Evolutionary conservation across 1,140 invertebrate species (phyloP).

Genomic region (Teleogryllus occipitalis): DNA sequence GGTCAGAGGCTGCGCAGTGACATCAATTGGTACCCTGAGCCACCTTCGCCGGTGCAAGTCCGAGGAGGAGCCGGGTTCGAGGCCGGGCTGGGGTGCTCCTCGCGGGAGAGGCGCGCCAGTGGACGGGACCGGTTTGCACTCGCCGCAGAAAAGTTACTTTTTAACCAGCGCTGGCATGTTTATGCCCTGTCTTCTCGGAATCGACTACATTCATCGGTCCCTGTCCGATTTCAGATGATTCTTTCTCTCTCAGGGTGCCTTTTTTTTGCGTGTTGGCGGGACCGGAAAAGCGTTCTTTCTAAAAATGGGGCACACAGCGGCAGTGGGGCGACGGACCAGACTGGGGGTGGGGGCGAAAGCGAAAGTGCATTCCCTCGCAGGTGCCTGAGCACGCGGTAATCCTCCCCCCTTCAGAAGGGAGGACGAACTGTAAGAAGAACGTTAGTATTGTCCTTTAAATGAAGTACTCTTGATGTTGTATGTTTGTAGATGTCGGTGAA

Average conservation of each 20-base stretch:
- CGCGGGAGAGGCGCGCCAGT: too few relatives aligned
- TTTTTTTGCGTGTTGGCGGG: background rate
- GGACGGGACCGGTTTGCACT: too few relatives aligned
- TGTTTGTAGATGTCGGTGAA: too few relatives aligned
- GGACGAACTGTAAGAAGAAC: background rate
- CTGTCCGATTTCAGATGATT: background rate
- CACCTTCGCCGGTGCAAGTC: background rate
- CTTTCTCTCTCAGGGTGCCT: background rate
- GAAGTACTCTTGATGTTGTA: too few relatives aligned
- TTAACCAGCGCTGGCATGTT: background rate
- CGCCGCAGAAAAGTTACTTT: background rate
- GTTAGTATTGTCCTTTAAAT: background rate
- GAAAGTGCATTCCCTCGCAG: background rate
- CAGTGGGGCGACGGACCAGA: background rate
- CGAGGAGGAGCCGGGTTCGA: background rate
- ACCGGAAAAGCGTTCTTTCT: background rate
- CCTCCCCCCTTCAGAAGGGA: background rate
- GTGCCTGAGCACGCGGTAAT: background rate
- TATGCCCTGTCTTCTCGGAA: background rate
- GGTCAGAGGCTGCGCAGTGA: too few relatives aligned
- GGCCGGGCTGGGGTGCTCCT: too few relatives aligned
- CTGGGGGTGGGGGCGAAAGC: background rate
- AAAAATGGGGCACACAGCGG: background rate
- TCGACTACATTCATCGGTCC: background rate
- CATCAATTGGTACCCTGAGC: too few relatives aligned